Evolutionary conservation across 2,888 invertebrate species (phyloP), one percentile per base, ranked within the genome.

Genomic region (Diadegma fenestrale): DNA sequence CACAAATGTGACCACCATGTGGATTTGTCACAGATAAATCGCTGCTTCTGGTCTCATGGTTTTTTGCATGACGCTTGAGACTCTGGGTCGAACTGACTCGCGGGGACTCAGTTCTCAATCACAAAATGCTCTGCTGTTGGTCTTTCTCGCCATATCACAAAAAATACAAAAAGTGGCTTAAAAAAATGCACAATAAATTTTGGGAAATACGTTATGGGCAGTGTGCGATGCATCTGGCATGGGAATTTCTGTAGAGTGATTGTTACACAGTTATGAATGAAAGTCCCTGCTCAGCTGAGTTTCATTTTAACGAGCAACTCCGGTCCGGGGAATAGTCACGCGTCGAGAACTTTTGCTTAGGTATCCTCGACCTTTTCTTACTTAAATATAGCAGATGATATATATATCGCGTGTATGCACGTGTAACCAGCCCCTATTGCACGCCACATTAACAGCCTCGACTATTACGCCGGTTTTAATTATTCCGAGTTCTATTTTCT

Each of bases 391-490:
- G 64, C 54, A 54, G 26, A 10, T 8, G 43, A 19, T 19, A 51
- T 14, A 17, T 75, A 37, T 71, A 72, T 72, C 19, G 22, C 22
- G 26, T 30, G 19, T 12, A 43, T n/a, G 30, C 17, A 51, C n/a
- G 14, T 69, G 51, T 61, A 69, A 54, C 48, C 22, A 37, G 17
- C 43, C 61, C 63, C 71, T 43, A 71, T 68, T 77, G 71, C 87
- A 85, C 79, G 86, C 69, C 72, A 86, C 87, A 86, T 87, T 85
- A 87, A 87, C 82, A 83, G 71, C 75, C 88, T 79, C 77, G 86
- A 90, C 87, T 90, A 90, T 90, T 88, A 89, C 85, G 87, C 84
- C 83, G 83, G 83, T 75, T 90, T 91, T 89, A 89, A 91, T 91
- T 90, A 91, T 89, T 89, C 88, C 82, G 84, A 86, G 85, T 82